Base-by-base conservation (phyloP, 2,888 invertebrate genomes). In the Nomada ferruginata region DNA sequence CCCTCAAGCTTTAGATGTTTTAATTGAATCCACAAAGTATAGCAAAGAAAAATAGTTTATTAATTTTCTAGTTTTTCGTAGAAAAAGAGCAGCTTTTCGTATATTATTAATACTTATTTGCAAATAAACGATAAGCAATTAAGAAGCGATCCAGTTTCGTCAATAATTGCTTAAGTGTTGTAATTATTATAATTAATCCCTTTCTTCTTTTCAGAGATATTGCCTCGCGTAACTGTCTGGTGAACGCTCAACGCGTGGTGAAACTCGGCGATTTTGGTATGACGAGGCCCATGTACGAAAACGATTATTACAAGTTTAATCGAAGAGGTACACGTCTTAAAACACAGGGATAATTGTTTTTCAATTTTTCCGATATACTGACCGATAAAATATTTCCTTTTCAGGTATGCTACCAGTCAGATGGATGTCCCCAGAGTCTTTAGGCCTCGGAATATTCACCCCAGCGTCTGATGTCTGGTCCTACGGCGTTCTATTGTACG, bases 351-450 rank as follows among this genome's bases (percentile, higher is more conserved):
- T 7, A 36, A 36, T 0, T 5, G 36, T 7, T 36, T 0, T 5
- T 36, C 5, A 36, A 36, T 36, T 36, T 36, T 7, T 36, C 7
- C 7, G 36, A 36, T 7, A 36, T 36, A 20, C 29, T 15, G 2
- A 4, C 7, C 18, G 26, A 26, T 3, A 13, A 10, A 9, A 57
- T 7, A 9, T 5, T 1, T 10, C 23, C 7, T 4, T 20, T 57
- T 13, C 47, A 95, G 95, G 95, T 36, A 97, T 97, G 96, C 94
- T 98, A 86, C 98, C 98, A 0, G 97, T 98, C 11, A 95, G 98
- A 82, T 98, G 98, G 98, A 98, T 98, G 98, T 96, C 98, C 0
- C 98, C 98, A 0, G 98, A 98, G 94, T 97, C 97, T 87, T 94
- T 98, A 20, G 96, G 95, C 3, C 94, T 97, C 36, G 98, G 98